These are phyloP conservation scores for Pongo abelii DNA, from an alignment of 2,113 vertebrate genomes.

Conservation along the genomic window DNA sequence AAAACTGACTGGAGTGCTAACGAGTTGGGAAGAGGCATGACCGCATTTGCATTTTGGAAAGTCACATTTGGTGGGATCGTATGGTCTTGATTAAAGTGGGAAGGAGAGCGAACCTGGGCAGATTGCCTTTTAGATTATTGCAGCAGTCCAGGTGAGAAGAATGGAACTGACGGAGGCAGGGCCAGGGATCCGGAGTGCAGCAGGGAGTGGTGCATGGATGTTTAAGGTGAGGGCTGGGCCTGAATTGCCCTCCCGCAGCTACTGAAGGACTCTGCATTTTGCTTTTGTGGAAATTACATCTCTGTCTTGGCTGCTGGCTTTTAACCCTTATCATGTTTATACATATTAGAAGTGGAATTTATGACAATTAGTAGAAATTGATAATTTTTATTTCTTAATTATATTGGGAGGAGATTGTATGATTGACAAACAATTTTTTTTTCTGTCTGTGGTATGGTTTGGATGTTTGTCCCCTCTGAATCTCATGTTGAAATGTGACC, in stretches of 20 bases:
- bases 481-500: too few relatives aligned
- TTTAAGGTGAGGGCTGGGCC: accelerated
- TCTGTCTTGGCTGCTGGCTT: neutral
- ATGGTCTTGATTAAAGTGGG: too few relatives aligned
- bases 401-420: neutral
- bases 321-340: neutral
- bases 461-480: too few relatives aligned
- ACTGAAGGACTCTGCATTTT: neutral
- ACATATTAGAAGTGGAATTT: neutral
- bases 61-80: accelerated
- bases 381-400: neutral
- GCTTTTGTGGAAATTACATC: accelerated
- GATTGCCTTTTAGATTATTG: neutral
- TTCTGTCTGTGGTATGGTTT: too few relatives aligned
- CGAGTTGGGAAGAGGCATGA: neutral
- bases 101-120: neutral
- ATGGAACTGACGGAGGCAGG: accelerated
- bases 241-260: neutral
- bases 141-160: neutral
- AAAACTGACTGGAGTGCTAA: neutral
- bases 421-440: neutral
- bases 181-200: too few relatives aligned
- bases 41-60: too few relatives aligned
- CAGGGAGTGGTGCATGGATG: accelerated
- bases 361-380: neutral